These are phyloP conservation scores for Nomada ruficornis DNA, from an alignment of 2,888 invertebrate genomes.

Conservation along the genomic window DNA sequence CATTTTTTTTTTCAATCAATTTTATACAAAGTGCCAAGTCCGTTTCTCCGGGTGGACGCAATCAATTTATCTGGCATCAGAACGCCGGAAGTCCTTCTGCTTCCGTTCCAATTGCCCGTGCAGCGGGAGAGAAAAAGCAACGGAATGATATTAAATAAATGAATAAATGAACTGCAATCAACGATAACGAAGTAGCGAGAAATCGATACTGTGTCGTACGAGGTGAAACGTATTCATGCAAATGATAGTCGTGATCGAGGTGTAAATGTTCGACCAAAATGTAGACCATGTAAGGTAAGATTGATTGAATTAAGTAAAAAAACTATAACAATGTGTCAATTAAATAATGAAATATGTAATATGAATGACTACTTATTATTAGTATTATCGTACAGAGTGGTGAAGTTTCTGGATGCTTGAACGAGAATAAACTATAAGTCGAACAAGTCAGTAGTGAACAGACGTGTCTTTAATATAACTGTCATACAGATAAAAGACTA, in stretches of 20 bases:
- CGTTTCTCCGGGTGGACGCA: not conserved
- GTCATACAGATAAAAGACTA: too few relatives aligned
- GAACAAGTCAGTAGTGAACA: too few relatives aligned
- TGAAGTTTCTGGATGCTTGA: too few relatives aligned
- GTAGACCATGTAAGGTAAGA: not conserved
- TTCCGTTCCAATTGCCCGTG: not conserved
- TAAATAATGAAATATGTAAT: too few relatives aligned
- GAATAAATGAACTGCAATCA: not conserved
- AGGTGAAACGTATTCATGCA: not conserved
- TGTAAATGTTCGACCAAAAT: not conserved
- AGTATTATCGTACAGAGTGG: too few relatives aligned
- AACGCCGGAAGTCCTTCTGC: not conserved
- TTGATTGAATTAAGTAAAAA: not conserved
- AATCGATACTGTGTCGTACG: not conserved
- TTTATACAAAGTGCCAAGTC: not conserved
- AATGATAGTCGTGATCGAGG: not conserved
- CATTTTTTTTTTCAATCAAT: not conserved
- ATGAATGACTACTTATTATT: too few relatives aligned
- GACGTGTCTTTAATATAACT: too few relatives aligned
- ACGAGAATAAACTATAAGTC: too few relatives aligned
- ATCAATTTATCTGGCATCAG: not conserved
- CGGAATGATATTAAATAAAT: not conserved
- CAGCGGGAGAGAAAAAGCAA: too few relatives aligned
- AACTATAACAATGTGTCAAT: too few relatives aligned
- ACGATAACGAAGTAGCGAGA: not conserved